These are phyloP conservation scores for Chelonoidis abingdonii DNA, from an alignment of 2,113 vertebrate species.

Conservation along the genomic window DNA sequence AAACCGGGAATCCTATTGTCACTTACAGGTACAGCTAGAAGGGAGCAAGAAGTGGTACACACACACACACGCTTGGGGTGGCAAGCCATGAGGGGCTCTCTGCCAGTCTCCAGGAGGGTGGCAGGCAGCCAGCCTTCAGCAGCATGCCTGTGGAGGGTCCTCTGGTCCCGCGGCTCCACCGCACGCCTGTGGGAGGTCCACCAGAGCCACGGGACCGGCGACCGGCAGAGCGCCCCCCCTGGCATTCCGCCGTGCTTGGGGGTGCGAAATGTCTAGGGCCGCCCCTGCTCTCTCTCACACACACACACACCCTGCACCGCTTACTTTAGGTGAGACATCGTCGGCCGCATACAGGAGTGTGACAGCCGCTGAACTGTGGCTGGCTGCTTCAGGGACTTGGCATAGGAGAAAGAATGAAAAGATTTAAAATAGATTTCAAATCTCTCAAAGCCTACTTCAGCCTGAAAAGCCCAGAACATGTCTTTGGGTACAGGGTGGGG, in stretches of 20 bases:
- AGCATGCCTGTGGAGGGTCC: no score
- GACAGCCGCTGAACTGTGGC: not conserved
- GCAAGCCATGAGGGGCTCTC: no score
- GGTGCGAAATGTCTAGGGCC: no score
- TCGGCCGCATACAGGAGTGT: not conserved
- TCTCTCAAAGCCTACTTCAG: not conserved
- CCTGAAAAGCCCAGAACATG: not conserved
- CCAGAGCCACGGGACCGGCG: no score
- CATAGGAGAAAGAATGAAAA: not conserved
- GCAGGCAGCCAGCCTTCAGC: no score
- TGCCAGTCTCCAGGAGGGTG: no score
- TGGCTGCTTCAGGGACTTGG: not conserved
- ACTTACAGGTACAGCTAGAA: not conserved
- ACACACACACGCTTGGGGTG: not conserved
- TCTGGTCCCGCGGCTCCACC: no score
- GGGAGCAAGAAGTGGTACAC: not conserved
- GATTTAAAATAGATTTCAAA: not conserved
- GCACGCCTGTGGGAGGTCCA: no score
- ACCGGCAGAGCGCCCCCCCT: no score
- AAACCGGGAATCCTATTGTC: not conserved
- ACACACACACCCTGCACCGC: no score
- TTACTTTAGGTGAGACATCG: not conserved
- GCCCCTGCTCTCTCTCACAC: no score
- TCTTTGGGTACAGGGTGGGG: not conserved
- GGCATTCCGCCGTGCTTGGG: no score